Evolutionary conservation across 2,888 invertebrate species (phyloP).

Genomic region (Stegana nigrithorax): DNA sequence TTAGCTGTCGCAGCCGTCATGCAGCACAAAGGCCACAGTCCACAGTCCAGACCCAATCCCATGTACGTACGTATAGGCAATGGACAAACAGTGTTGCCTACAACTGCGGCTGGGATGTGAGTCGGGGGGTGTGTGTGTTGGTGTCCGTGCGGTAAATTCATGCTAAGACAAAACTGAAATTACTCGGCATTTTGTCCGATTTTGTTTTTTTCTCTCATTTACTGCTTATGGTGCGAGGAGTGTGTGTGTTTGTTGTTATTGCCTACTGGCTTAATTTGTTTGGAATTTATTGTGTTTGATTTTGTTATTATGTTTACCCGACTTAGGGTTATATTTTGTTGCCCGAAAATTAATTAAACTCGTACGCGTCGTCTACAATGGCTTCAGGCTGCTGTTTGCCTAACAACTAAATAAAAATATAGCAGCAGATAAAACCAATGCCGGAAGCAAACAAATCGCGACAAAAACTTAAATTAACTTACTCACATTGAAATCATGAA

Average conservation of each 20-base stretch:
- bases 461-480: too few species aligned
- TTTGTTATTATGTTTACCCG: constrained; percentile 12
- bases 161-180: not conserved
- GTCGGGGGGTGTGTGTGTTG: not conserved
- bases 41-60: too few species aligned
- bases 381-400: too few species aligned
- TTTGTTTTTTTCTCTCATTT: not conserved
- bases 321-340: not conserved
- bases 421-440: too few species aligned
- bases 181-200: not conserved
- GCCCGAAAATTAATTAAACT: constrained; percentile 36
- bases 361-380: constrained; percentile 2
- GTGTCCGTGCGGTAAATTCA: not conserved
- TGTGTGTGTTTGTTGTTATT: not conserved
- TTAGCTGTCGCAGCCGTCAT: not conserved
- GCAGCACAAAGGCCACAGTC: too few species aligned
- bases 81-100: too few species aligned
- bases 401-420: too few species aligned
- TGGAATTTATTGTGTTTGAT: constrained; percentile 52
- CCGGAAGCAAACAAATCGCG: too few species aligned
- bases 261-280: constrained; percentile 43
- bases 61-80: too few species aligned
- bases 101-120: too few species aligned
- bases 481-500: not conserved
- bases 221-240: not conserved